Percentiles rank a stretch among this genome's conserved stretches.
Evolutionary conservation across 2,797 vertebrate species (phyloP).

Genomic region (Aldrovandia affinis): DNA sequence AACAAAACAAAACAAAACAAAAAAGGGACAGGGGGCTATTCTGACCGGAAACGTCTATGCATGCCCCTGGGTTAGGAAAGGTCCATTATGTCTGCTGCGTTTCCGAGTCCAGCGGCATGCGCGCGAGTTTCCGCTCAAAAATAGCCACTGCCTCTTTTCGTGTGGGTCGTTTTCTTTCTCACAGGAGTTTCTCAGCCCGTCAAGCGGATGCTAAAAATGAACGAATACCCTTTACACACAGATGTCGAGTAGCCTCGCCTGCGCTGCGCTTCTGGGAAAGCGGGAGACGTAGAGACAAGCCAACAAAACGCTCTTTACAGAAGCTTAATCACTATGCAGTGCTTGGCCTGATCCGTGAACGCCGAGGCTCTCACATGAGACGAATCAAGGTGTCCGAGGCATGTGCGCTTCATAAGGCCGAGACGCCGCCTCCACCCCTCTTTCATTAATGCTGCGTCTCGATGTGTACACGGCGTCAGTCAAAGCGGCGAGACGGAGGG

Average conservation of each 20-base stretch:
- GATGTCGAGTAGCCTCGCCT: constrained; percentile 49
- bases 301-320: neutral
- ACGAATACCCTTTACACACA: constrained; percentile 52
- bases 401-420: neutral
- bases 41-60: neutral
- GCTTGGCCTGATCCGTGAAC: neutral
- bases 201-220: constrained; percentile 49
- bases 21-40: neutral
- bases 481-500: too few relatives aligned
- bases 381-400: neutral
- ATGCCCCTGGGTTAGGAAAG: neutral
- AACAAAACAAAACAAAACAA: too few relatives aligned
- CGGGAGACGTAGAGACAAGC: constrained; percentile 21
- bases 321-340: neutral
- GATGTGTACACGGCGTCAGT: too few relatives aligned
- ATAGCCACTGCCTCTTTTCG: neutral
- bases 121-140: neutral
- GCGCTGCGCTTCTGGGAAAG: constrained; percentile 29
- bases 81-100: neutral
- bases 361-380: neutral
- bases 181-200: constrained; percentile 34
- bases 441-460: neutral
- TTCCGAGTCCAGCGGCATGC: neutral
- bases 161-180: constrained; percentile 19
- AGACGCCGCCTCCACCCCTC: neutral